Evolutionary conservation across 2,888 invertebrate species (phyloP).

Genomic region (Didymodactylos carnosus): DNA sequence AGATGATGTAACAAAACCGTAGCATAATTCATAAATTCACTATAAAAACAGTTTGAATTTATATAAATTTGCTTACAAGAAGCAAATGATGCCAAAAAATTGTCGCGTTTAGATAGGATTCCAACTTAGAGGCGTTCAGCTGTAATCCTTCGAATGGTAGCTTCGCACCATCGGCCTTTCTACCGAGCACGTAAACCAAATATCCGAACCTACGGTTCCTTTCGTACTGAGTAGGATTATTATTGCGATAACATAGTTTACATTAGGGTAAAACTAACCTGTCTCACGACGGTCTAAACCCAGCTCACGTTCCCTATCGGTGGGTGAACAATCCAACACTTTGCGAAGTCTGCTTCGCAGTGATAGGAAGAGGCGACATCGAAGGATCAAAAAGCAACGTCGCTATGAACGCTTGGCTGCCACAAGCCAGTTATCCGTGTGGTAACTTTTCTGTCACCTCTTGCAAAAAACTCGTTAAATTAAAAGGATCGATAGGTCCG

Average conservation of each 20-base stretch:
- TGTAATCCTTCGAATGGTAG: constrained; percentile 48
- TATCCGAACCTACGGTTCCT: constrained; percentile 44
- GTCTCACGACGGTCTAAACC: neutral
- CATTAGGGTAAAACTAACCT: neutral
- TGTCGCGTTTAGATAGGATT: constrained; percentile 41
- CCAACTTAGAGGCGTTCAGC: constrained; percentile 41
- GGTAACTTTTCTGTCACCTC: constrained; percentile 54
- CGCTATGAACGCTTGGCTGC: constrained; percentile 46
- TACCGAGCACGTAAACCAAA: constrained; percentile 45
- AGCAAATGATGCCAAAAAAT: neutral
- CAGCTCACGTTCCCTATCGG: constrained; percentile 43
- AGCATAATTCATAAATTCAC: neutral
- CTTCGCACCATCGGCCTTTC: constrained; percentile 47
- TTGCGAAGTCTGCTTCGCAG: constrained; percentile 51
- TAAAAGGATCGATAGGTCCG: constrained; percentile 49
- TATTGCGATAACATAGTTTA: constrained; percentile 19
- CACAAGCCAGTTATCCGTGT: constrained; percentile 50
- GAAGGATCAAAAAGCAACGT: constrained; percentile 51
- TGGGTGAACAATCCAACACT: constrained; percentile 53
- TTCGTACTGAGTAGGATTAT: constrained; percentile 24
- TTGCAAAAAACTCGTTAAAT: constrained; percentile 39
- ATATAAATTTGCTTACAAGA: neutral
- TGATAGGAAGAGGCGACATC: constrained; percentile 56
- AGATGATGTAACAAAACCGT: neutral
- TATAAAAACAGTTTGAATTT: neutral